phyloP scores from a whole-genome alignment of 2,113 vertebrate genomes.

The Gymnorhina tibicen region DNA sequence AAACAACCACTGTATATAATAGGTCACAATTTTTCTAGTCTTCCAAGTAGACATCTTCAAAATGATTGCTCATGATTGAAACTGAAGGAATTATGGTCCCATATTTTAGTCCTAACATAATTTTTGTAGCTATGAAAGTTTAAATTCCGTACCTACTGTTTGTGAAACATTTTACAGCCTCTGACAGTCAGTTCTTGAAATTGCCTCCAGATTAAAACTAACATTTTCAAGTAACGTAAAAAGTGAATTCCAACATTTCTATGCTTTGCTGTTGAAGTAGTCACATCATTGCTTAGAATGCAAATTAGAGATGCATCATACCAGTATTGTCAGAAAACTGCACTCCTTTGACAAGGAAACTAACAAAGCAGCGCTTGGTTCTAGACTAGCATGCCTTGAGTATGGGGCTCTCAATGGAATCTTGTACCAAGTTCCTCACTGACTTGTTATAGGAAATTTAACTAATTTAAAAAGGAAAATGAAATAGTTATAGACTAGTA shows the following conservation, averaged over 20 bases:
- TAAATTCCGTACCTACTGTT: neutral
- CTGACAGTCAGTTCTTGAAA: neutral
- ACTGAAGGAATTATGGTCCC: neutral
- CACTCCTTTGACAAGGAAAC: neutral
- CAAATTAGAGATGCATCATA: neutral
- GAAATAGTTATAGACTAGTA: neutral
- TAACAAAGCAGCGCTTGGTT: neutral
- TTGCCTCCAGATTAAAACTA: neutral
- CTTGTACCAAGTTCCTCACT: neutral
- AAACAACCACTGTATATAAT: neutral
- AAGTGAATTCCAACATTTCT: neutral
- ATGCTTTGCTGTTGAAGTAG: neutral
- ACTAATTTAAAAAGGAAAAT: neutral
- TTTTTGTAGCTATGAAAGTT: neutral
- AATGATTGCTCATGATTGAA: slow-evolving; percentile 2
- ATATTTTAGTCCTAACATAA: neutral
- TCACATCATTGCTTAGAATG: neutral
- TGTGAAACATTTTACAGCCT: neutral
- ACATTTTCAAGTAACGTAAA: neutral
- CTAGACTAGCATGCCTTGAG: neutral
- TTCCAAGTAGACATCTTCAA: neutral
- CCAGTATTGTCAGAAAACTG: neutral
- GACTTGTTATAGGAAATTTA: neutral
- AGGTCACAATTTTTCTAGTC: neutral
- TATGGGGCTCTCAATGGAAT: neutral